Conservation (phyloP, 2,888 invertebrate genomes). For the Drosophila atroscutellata region DNA sequence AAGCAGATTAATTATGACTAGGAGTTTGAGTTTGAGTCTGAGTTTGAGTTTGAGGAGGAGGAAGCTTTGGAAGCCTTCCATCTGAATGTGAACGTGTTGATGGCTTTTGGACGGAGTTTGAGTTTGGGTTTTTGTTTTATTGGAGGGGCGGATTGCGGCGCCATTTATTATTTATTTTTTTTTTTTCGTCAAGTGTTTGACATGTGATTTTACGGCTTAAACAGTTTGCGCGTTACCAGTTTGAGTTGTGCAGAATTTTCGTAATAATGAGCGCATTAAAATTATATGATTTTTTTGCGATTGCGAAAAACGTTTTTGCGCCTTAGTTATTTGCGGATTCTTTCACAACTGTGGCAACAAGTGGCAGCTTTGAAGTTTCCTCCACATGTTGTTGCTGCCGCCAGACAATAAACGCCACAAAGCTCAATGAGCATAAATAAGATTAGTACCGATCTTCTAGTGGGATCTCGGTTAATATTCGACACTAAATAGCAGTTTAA, state of each 20-base stretch:
- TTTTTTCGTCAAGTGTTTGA: conserved; percentile 61
- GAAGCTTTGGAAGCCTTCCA: conserved; percentile 52
- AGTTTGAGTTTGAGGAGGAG: conserved; percentile 33
- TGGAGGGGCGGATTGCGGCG: conserved; percentile 32
- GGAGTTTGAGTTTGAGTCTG: neutral
- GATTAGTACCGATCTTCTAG: conserved; percentile 60
- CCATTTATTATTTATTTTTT: conserved; percentile 4
- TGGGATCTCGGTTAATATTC: conserved; percentile 53
- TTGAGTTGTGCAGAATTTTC: conserved; percentile 74
- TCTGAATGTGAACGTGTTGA: conserved; percentile 70
- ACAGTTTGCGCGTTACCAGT: conserved; percentile 62
- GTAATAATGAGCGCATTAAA: conserved; percentile 74
- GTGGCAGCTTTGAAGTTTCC: conserved; percentile 45
- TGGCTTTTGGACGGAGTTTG: conserved; percentile 51
- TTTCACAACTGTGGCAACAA: conserved; percentile 58
- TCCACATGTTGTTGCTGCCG: conserved; percentile 43
- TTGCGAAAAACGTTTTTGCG: conserved; percentile 48
- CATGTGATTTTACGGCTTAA: conserved; percentile 72
- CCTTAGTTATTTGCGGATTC: conserved; percentile 42
- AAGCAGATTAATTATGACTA: conserved; percentile 77
- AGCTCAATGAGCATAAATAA: conserved; percentile 73
- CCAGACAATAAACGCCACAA: conserved; percentile 51
- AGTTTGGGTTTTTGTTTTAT: conserved; percentile 33
- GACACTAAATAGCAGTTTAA: conserved; percentile 75
- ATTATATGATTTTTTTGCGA: conserved; percentile 27